Evolutionary conservation across 2,113 vertebrate species (phyloP).

Genomic region (Bungarus multicinctus): DNA sequence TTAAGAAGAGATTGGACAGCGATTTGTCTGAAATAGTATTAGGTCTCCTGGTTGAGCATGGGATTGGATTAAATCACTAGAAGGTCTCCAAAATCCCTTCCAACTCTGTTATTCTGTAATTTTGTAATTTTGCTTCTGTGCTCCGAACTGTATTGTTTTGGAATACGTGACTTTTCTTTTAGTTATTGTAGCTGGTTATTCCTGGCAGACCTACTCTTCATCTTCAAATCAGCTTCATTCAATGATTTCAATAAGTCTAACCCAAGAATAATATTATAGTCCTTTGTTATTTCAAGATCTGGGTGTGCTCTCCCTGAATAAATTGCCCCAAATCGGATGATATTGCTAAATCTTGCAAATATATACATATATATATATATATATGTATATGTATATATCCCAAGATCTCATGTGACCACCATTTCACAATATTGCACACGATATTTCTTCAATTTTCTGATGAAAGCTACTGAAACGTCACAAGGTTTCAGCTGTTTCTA

Average conservation of each 20-base stretch:
- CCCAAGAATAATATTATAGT: neutral
- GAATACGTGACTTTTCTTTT: neutral
- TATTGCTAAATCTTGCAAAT: neutral
- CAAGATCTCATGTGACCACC: neutral
- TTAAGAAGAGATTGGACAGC: neutral
- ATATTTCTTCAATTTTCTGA: neutral
- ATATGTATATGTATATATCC: too few species aligned
- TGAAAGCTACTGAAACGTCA: neutral
- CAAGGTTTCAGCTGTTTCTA: neutral
- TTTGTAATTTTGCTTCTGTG: neutral
- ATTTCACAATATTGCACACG: neutral
- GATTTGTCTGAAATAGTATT: neutral
- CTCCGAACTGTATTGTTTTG: neutral
- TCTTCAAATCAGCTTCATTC: neutral
- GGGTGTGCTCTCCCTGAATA: neutral
- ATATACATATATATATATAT: too few species aligned
- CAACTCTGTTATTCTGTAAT: neutral
- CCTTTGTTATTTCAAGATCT: neutral
- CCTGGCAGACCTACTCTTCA: neutral
- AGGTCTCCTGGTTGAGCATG: neutral
- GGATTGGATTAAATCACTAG: neutral
- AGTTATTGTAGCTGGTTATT: neutral
- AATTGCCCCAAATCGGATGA: neutral
- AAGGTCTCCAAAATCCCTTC: neutral
- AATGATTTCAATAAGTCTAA: neutral